A percentile compares a stretch with the other conserved stretches of the same genome.
Conservation (phyloP, 2,113 vertebrate genomes). For the Daphoenositta chrysoptera region DNA sequence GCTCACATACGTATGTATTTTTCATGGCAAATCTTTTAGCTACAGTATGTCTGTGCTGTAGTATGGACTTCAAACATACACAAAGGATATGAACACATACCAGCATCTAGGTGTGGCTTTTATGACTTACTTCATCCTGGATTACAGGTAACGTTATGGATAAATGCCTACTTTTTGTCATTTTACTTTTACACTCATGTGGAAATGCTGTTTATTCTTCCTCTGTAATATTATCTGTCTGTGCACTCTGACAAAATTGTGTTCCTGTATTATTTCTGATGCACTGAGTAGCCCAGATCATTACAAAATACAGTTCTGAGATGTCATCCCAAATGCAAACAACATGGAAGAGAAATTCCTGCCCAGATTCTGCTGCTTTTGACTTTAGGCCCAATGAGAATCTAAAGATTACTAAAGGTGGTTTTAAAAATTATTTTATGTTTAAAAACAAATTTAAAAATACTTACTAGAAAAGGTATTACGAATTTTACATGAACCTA, state of each 20-base stretch:
- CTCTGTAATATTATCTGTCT: not conserved
- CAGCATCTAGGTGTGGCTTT: constrained; percentile 43
- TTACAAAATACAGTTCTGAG: not conserved
- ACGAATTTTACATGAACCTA: accelerated
- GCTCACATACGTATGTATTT: constrained; percentile 5
- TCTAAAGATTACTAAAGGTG: not conserved
- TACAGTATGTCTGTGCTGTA: not conserved
- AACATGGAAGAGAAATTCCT: not conserved
- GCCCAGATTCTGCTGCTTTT: not conserved
- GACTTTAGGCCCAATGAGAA: not conserved
- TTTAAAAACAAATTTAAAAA: not conserved
- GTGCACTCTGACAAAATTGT: not conserved
- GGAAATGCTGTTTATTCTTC: not conserved
- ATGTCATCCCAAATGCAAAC: not conserved
- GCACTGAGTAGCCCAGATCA: not conserved
- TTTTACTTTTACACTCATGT: not conserved
- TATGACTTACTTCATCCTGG: constrained; percentile 12
- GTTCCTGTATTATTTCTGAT: not conserved
- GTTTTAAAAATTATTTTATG: not conserved
- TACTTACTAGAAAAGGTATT: not conserved
- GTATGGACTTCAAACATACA: constrained; percentile 50
- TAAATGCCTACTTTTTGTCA: not conserved
- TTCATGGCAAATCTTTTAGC: not conserved
- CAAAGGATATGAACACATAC: constrained; percentile 29
- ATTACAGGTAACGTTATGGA: not conserved